Percentiles rank a stretch among this genome's conserved stretches.
phyloP scores from a whole-genome alignment of 2,113 vertebrate genomes.

The Hemichromis elongatus region DNA sequence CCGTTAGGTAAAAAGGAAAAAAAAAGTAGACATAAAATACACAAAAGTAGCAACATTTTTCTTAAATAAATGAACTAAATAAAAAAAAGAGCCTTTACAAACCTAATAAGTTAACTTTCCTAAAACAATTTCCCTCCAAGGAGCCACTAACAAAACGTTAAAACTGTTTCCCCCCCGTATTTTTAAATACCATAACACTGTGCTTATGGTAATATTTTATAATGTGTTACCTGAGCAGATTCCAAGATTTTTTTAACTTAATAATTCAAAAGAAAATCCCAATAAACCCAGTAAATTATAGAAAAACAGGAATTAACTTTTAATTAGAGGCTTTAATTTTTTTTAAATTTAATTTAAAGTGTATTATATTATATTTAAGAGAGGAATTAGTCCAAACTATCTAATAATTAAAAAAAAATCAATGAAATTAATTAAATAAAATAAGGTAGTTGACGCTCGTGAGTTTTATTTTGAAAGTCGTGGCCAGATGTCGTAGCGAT shows the following conservation, averaged over 20 bases:
- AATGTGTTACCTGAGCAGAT: neutral
- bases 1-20: too few relatives aligned
- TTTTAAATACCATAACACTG: neutral
- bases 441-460: neutral
- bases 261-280: neutral
- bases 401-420: neutral
- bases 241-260: neutral
- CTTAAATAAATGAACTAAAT: neutral
- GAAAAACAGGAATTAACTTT: neutral
- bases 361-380: neutral
- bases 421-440: neutral
- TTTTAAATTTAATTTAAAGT: neutral
- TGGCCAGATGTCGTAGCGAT: neutral
- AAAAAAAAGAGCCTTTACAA: neutral
- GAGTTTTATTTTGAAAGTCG: slow-evolving; percentile 22
- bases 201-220: neutral
- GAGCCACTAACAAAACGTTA: neutral
- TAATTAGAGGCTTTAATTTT: neutral
- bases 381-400: neutral
- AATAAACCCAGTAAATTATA: neutral
- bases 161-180: neutral
- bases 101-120: neutral
- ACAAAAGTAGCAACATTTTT: neutral
- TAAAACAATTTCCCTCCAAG: neutral
- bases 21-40: neutral